A percentile compares a stretch with the other conserved stretches of the same genome.
Evolutionary conservation across 2,888 invertebrate species (phyloP).

Genomic region (Leucophenga maculata): DNA sequence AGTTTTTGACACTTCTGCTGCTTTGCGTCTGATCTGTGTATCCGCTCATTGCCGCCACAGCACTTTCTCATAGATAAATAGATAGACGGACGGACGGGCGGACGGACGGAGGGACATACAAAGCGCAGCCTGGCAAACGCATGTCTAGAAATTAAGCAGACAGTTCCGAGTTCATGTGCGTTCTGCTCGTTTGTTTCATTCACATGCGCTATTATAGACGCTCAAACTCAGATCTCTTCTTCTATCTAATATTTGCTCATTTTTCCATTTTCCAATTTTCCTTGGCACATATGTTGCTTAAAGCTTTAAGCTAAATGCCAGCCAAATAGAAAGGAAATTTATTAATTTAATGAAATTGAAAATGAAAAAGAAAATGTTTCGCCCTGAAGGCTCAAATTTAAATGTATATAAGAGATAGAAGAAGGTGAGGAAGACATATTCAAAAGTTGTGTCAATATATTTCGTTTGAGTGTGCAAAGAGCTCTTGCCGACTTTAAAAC

Average conservation of each 20-base stretch:
- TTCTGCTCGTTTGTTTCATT: neutral
- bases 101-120: neutral
- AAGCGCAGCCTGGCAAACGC: neutral
- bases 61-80: too few species aligned
- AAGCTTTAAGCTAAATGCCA: neutral
- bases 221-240: neutral
- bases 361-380: too few species aligned
- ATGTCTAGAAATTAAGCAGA: slow-evolving; percentile 18
- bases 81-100: too few species aligned
- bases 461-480: too few species aligned
- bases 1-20: slow-evolving; percentile 20
- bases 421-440: too few species aligned
- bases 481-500: too few species aligned
- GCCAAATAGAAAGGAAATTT: too few species aligned
- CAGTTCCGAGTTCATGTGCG: neutral
- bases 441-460: too few species aligned
- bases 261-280: neutral
- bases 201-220: neutral
- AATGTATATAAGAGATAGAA: too few species aligned
- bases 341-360: too few species aligned
- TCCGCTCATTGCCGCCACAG: neutral
- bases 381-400: too few species aligned
- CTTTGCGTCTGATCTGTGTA: neutral
- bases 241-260: neutral
- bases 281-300: neutral